Evolutionary conservation across 2,113 vertebrate genomes (phyloP), one percentile per base, ranked within the genome.

Genomic region (Poeciliopsis occidentalis): DNA sequence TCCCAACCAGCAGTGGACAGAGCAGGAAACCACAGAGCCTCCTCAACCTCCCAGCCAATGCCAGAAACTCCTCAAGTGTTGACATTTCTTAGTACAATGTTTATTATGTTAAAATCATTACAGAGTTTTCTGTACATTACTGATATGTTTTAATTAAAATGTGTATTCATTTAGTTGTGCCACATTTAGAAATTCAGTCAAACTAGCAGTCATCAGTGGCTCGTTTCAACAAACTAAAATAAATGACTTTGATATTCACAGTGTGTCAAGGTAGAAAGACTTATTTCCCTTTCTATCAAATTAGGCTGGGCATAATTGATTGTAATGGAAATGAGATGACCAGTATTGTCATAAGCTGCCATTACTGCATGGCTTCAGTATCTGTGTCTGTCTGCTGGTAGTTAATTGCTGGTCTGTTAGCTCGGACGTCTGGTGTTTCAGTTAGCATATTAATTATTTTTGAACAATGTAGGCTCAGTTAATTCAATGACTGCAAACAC

Each of bases 381-480:
- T 88, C 76, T 74, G 81, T 72, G 82, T 85, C 71, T 83, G 81
- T 76, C 79, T 32, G 41, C 73, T 85, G 84, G 78, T 72, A 87
- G 83, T 71, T 91, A 90, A 93, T 90, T 92, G 89, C 86, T 89
- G 85, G 70, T 86, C 81, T 91, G 88, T 84, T 89, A 91, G 84
- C 69, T 76, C 80, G 76, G 81, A 87, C 82, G 88, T 91, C 75
- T 85, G 78, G 69, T 80, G 80, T 71, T 81, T 86, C 75, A 87
- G 88, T 81, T 87, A 86, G 77, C 83, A 90, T 90, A 88, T 87
- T 92, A 93, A 93, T 92, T 92, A 93, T 93, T 90, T 88, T 90
- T 89, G 80, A 92, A 85, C 82, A 90, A 90, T 90, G 82, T 78
- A 77, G 75, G 81, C 76, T 79, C 69, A 75, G 87, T 89, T 93